These are phyloP conservation scores for Rotaria magnacalcarata DNA, from an alignment of 2,888 invertebrate genomes.

Conservation along the genomic window DNA sequence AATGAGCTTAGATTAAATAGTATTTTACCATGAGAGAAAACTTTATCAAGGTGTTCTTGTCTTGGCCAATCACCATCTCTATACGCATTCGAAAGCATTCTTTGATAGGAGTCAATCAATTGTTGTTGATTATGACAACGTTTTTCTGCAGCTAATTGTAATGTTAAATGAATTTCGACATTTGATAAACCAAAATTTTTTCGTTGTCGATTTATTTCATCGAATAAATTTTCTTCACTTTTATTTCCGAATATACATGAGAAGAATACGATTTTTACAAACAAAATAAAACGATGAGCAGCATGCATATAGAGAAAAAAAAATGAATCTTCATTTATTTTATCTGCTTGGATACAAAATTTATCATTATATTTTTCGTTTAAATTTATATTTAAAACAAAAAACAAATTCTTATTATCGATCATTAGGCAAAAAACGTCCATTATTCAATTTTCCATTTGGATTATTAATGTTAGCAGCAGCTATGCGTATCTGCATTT, in stretches of 20 bases:
- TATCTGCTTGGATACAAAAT: background rate
- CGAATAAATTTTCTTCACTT: background rate
- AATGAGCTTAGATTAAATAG: too few species aligned
- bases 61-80: background rate
- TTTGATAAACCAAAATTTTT: background rate
- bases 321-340: background rate
- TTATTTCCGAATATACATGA: slow-evolving; percentile 4
- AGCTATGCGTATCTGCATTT: background rate
- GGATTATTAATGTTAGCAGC: background rate
- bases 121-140: background rate
- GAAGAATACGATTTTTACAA: background rate
- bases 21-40: background rate
- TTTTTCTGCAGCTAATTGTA: background rate
- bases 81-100: background rate
- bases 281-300: slow-evolving; percentile 22
- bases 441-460: background rate
- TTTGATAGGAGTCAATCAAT: background rate
- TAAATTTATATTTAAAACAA: background rate
- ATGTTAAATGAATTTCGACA: background rate
- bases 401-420: background rate
- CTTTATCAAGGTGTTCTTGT: background rate
- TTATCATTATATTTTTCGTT: background rate
- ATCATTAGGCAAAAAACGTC: background rate
- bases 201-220: slow-evolving; percentile 29
- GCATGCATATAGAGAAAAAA: slow-evolving; percentile 9